Evolutionary conservation across 1,140 invertebrate species (phyloP).

Genomic region (Littorina saxatilis): DNA sequence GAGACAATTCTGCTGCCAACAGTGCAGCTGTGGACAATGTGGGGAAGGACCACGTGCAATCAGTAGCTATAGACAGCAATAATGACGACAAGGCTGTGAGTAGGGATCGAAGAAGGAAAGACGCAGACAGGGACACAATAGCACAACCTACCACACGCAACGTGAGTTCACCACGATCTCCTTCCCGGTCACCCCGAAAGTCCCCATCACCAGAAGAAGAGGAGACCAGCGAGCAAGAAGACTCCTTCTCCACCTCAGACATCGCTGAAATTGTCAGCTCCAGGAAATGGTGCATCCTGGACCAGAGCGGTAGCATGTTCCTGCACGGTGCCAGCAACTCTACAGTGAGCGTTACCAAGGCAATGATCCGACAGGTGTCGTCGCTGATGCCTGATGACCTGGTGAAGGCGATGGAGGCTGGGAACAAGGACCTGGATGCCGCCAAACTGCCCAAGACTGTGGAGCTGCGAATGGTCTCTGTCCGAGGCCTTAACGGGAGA

Average conservation of each 20-base stretch:
- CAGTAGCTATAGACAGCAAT: too few species aligned
- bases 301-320: slow-evolving; percentile 34
- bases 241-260: not conserved
- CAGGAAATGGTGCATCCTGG: slow-evolving; percentile 22
- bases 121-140: too few species aligned
- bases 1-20: too few species aligned
- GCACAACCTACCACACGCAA: too few species aligned
- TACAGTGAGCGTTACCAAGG: not conserved
- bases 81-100: too few species aligned
- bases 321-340: slow-evolving; percentile 8
- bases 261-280: not conserved
- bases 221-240: not conserved
- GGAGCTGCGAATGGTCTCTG: slow-evolving; percentile 26
- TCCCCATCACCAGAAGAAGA: not conserved
- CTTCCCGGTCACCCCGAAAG: not conserved
- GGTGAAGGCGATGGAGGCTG: not conserved
- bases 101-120: too few species aligned
- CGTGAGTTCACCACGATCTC: too few species aligned
- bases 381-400: slow-evolving; percentile 14
- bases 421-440: slow-evolving; percentile 20
- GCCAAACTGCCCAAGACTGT: not conserved
- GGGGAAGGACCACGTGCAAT: too few species aligned
- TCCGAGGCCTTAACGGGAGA: slow-evolving; percentile 2
- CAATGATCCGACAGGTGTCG: slow-evolving; percentile 9
- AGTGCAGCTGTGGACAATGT: too few species aligned